These are phyloP conservation scores for Spizaetus ornatus DNA, from an alignment of 2,113 vertebrate species.

Conservation along the genomic window DNA sequence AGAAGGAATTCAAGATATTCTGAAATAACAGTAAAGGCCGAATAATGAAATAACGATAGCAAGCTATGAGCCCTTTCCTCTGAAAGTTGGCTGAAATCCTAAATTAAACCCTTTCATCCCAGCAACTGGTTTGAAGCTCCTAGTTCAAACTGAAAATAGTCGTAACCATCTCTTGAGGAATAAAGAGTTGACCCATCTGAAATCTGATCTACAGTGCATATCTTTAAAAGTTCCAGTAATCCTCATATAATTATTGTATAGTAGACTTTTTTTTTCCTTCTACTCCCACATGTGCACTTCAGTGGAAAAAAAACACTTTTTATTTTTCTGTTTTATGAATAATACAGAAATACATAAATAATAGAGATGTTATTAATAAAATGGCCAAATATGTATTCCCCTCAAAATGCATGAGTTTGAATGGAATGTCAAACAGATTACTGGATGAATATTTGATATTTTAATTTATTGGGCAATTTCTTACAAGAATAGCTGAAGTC, in stretches of 20 bases:
- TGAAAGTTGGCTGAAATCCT: background rate
- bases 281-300: background rate
- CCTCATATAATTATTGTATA: background rate
- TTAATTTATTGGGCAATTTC: slow-evolving; percentile 21
- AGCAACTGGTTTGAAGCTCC: background rate
- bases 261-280: background rate
- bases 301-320: background rate
- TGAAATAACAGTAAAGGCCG: background rate
- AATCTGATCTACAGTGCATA: background rate
- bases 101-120: background rate
- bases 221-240: background rate
- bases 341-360: slow-evolving; percentile 39
- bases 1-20: background rate
- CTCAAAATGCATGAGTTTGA: background rate
- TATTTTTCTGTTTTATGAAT: slow-evolving; percentile 46
- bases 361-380: slow-evolving; percentile 38
- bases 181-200: background rate
- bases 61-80: background rate
- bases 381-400: background rate
- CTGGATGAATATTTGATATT: slow-evolving; percentile 49
- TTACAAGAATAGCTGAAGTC: background rate
- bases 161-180: background rate
- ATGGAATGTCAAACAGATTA: slow-evolving; percentile 18
- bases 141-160: background rate
- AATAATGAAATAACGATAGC: background rate